Conservation (phyloP, 2,113 vertebrate genomes). For the Orthochromis malagaraziensis region DNA sequence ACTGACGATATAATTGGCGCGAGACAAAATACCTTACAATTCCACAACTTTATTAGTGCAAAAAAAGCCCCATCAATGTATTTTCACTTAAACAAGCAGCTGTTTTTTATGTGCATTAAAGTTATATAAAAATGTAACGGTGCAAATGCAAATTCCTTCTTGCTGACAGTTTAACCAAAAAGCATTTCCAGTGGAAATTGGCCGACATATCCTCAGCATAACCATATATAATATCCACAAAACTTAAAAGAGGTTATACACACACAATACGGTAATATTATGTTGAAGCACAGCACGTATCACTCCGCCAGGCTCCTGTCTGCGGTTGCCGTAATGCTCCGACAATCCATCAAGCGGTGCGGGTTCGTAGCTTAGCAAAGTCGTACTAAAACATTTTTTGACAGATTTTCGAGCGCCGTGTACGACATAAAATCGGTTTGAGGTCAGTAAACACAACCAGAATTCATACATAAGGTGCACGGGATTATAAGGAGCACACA, state of each 20-base stretch:
- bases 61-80: not conserved
- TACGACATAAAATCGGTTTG: fast-evolving
- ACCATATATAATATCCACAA: not conserved
- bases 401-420: fast-evolving
- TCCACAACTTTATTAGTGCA: not conserved
- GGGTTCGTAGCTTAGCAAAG: not conserved
- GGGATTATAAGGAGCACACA: not conserved
- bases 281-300: not conserved
- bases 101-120: not conserved
- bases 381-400: not conserved
- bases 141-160: fast-evolving
- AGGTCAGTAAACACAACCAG: not conserved
- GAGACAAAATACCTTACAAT: not conserved
- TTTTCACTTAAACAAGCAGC: not conserved
- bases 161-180: not conserved
- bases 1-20: fast-evolving
- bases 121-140: fast-evolving
- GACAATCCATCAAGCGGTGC: fast-evolving
- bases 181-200: not conserved
- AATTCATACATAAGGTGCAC: not conserved
- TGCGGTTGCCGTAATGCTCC: fast-evolving
- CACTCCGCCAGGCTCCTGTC: not conserved
- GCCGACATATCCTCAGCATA: not conserved
- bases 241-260: not conserved
- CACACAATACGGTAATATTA: not conserved